These are phyloP conservation scores for Thalassaphorura encarpata DNA, from an alignment of 1,140 invertebrate genomes.

Conservation along the genomic window DNA sequence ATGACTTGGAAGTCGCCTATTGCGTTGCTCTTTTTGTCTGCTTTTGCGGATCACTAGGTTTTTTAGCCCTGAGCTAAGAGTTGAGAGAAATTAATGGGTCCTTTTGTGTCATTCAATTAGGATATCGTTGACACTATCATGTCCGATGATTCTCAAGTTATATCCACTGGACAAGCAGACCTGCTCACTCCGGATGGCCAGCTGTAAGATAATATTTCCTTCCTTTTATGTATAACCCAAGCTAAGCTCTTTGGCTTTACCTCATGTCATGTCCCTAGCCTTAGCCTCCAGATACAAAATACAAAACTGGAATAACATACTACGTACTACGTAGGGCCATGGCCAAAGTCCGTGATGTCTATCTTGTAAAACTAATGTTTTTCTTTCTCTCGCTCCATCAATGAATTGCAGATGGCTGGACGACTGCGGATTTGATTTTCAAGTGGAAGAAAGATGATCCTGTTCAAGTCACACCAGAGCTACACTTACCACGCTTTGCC, in stretches of 20 bases:
- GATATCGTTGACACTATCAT: conserved; percentile 84
- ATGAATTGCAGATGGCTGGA: conserved; percentile 42
- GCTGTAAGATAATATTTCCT: conserved; percentile 63
- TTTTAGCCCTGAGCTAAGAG: too few species aligned
- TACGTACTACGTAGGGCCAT: too few species aligned
- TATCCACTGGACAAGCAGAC: conserved; percentile 88
- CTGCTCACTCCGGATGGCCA: conserved; percentile 85
- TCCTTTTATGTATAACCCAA: background rate
- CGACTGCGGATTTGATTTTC: conserved; percentile 45
- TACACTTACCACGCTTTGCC: conserved; percentile 43
- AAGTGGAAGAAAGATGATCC: conserved; percentile 44
- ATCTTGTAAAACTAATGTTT: background rate
- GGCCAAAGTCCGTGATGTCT: background rate
- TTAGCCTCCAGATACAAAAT: too few species aligned
- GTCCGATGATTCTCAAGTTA: conserved; percentile 90
- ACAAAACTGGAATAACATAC: too few species aligned
- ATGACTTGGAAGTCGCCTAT: too few species aligned
- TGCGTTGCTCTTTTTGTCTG: too few species aligned
- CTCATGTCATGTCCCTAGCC: too few species aligned
- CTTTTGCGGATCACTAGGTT: too few species aligned
- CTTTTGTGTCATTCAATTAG: too few species aligned
- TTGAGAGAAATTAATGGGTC: too few species aligned
- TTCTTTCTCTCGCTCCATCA: background rate
- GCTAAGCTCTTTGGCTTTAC: too few species aligned
- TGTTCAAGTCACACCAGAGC: conserved; percentile 42